Percentiles rank a stretch among this genome's conserved stretches.
phyloP scores from a whole-genome alignment of 2,888 invertebrate species.

The Plebejus argus region DNA sequence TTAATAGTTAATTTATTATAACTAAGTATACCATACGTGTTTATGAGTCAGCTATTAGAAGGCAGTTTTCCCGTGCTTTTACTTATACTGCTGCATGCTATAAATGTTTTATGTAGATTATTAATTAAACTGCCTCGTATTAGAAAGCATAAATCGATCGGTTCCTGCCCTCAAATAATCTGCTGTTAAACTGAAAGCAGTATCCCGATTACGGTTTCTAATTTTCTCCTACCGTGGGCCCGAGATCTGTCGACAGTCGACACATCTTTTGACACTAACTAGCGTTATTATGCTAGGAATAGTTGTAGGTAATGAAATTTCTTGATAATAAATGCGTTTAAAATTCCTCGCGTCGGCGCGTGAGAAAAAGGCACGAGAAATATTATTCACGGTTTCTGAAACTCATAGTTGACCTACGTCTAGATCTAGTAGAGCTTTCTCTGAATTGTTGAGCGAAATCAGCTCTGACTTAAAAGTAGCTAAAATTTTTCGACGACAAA shows the following conservation, averaged over 20 bases:
- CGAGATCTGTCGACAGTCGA: slow-evolving; percentile 47
- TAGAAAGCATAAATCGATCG: slow-evolving; percentile 61
- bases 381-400: slow-evolving; percentile 5
- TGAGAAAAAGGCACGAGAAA: slow-evolving; percentile 13
- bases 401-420: background rate
- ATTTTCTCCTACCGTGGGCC: slow-evolving; percentile 52
- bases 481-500: background rate
- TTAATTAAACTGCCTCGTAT: slow-evolving; percentile 51
- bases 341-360: slow-evolving; percentile 30
- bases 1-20: background rate
- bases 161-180: slow-evolving; percentile 59
- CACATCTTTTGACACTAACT: slow-evolving; percentile 47
- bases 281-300: slow-evolving; percentile 34
- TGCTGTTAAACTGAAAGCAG: slow-evolving; percentile 61
- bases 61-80: background rate
- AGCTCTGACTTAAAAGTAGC: background rate
- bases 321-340: slow-evolving; percentile 33
- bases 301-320: slow-evolving; percentile 28
- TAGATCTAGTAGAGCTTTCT: background rate
- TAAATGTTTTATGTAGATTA: slow-evolving; percentile 33
- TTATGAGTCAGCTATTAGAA: background rate
- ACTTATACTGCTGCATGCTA: slow-evolving; percentile 11
- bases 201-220: slow-evolving; percentile 63
- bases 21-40: background rate
- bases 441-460: background rate